Evolutionary conservation across 2,888 invertebrate species (phyloP).

Genomic region (Teleogryllus oceanicus): DNA sequence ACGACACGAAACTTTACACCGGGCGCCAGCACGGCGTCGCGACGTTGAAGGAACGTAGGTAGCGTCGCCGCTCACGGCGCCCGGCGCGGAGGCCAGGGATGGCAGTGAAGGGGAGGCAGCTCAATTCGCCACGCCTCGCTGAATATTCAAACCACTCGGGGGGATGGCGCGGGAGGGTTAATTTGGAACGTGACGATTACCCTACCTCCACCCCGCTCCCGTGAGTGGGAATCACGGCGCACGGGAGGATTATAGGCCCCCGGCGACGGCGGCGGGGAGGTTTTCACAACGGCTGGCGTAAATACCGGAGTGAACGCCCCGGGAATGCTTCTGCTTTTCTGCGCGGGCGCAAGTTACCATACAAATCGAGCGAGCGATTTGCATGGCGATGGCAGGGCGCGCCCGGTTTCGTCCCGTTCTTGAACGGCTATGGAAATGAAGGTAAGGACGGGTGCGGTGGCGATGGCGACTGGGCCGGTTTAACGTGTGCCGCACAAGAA

Average conservation of each 20-base stretch:
- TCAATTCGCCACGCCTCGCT: not conserved
- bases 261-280: too few species aligned
- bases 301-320: not conserved
- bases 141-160: conserved; percentile 18
- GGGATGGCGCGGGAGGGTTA: not conserved
- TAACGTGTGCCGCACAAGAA: not conserved
- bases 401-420: not conserved
- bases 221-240: not conserved
- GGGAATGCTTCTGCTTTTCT: too few species aligned
- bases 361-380: not conserved
- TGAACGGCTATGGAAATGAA: not conserved
- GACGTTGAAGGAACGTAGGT: too few species aligned
- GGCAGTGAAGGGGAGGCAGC: not conserved
- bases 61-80: too few species aligned
- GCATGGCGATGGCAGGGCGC: not conserved
- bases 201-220: not conserved
- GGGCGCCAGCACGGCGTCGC: too few species aligned
- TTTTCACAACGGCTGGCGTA: too few species aligned
- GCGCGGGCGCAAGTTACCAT: not conserved
- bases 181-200: conserved; percentile 1
- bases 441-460: not conserved
- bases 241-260: too few species aligned
- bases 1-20: too few species aligned
- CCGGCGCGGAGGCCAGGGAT: not conserved
- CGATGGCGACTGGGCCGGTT: not conserved